These are phyloP conservation scores for Perca flavescens DNA, from an alignment of 2,113 vertebrate genomes.

Conservation along the genomic window DNA sequence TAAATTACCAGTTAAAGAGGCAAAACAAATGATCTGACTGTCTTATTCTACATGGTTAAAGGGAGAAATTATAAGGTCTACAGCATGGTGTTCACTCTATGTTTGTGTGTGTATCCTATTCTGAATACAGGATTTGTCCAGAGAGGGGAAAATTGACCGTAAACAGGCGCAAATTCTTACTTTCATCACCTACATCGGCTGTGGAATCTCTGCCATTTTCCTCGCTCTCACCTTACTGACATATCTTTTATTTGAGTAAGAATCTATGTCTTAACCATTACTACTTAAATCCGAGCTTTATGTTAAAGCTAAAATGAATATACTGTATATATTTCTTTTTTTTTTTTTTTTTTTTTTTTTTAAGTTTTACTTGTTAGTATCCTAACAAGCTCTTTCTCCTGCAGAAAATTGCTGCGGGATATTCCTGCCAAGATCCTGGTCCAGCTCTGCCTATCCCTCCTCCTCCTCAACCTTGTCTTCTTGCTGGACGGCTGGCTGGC, in stretches of 20 bases:
- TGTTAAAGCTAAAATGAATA: neutral
- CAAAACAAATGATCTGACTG: neutral
- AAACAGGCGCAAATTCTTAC: constrained; percentile 87
- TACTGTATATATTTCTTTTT: neutral
- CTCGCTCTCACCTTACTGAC: constrained; percentile 93
- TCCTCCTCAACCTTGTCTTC: constrained; percentile 92
- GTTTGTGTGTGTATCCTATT: constrained; percentile 7
- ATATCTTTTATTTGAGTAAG: constrained; percentile 94
- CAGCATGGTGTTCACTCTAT: neutral
- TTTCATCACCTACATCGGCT: constrained; percentile 95
- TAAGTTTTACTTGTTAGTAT: no score
- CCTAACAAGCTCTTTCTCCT: constrained; percentile 22
- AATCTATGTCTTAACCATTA: neutral
- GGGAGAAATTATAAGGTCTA: neutral
- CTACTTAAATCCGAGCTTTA: neutral
- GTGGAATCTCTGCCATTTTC: constrained; percentile 93
- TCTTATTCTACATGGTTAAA: neutral
- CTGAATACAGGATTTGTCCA: constrained; percentile 88
- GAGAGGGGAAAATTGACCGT: constrained; percentile 66
- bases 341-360: neutral
- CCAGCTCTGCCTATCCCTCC: constrained; percentile 91
- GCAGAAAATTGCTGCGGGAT: constrained; percentile 93
- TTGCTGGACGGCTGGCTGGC: constrained; percentile 94
- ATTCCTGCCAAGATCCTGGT: constrained; percentile 97
- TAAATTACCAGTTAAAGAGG: neutral